Percentiles rank a stretch among this genome's conserved stretches.
These are phyloP conservation scores for Cryptus armator DNA, from an alignment of 2,888 invertebrate genomes.

Conservation along the genomic window DNA sequence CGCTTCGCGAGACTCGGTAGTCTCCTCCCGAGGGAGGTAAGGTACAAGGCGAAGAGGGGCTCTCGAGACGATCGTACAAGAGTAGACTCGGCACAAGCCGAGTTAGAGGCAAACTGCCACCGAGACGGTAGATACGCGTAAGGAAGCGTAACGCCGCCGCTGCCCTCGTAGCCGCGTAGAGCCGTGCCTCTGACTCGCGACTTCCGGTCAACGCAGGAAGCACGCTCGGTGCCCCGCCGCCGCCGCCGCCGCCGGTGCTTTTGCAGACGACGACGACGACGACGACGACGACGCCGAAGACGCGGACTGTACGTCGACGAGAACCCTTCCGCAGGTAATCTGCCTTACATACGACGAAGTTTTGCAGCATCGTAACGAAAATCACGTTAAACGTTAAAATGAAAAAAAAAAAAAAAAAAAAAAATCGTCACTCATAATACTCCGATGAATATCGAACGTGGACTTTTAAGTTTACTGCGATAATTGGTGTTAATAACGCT, in stretches of 20 bases:
- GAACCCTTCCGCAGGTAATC: slow-evolving; percentile 16
- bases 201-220: slow-evolving; percentile 85
- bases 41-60: slow-evolving; percentile 39
- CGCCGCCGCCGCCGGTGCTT: slow-evolving; percentile 72
- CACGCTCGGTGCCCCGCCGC: slow-evolving; percentile 83
- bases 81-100: slow-evolving; percentile 43
- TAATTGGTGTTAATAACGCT: too few relatives aligned
- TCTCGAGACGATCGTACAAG: slow-evolving; percentile 44
- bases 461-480: too few relatives aligned
- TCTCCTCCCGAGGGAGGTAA: slow-evolving; percentile 57
- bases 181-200: slow-evolving; percentile 85
- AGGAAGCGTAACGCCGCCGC: slow-evolving; percentile 83
- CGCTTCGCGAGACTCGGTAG: slow-evolving; percentile 67
- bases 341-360: background rate
- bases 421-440: background rate
- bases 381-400: background rate
- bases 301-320: slow-evolving; percentile 36
- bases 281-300: slow-evolving; percentile 47
- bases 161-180: slow-evolving; percentile 74
- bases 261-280: slow-evolving; percentile 46
- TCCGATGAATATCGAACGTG: too few relatives aligned
- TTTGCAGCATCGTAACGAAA: background rate
- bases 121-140: slow-evolving; percentile 75
- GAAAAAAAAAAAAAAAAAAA: background rate
- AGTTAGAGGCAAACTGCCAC: slow-evolving; percentile 77